Evolutionary conservation across 2,113 vertebrate genomes (phyloP), one percentile per base, ranked within the genome.

Genomic region (Canis aureus): DNA sequence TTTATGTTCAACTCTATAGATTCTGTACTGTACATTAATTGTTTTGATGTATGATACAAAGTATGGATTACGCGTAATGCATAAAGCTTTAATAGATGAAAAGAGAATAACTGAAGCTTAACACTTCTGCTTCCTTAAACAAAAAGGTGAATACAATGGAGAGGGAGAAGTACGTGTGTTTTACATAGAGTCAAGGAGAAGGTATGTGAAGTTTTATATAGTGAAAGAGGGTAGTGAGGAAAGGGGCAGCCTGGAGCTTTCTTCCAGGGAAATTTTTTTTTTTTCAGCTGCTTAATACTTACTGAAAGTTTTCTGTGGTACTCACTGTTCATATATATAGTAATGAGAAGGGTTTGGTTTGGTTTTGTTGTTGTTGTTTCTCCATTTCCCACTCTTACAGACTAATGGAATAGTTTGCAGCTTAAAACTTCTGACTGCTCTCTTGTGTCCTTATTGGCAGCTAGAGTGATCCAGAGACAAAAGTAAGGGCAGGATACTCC

Each of bases 1-100:
- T 97, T 90, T 88, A 97, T 97, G 67, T 0, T 86, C n/a, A 96
- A 84, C 0, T 4, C 53, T 98, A 90, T 97, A 95, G 96, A 97
- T 97, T 95, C 95, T 95, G 17, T 51, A 80, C 73, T 97, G 12
- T 55, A 85, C 69, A 96, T 97, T 92, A 92, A 97, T 97, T 97
- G 57, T 89, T 94, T 98, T 86, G 83, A 97, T 95, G 16, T 94
- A 38, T 69, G 7, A 17, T 97, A 82, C 78, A 92, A 97, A 73
- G 27, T 97, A 55, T 53, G 96, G 92, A 96, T 94, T 97, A 87
- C 62, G 91, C 8, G 97, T 97, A 82, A 97, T 94, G 80, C 2
- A n/a, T 82, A 98, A 92, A 57, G 89, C 69, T 22, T 93, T 95
- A 92, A 98, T 74, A 85, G 23, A 89, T 66, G 29, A 96, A 96